These are phyloP conservation scores for Megaceryle maxima DNA, from an alignment of 2,113 vertebrate species.

Conservation along the genomic window DNA sequence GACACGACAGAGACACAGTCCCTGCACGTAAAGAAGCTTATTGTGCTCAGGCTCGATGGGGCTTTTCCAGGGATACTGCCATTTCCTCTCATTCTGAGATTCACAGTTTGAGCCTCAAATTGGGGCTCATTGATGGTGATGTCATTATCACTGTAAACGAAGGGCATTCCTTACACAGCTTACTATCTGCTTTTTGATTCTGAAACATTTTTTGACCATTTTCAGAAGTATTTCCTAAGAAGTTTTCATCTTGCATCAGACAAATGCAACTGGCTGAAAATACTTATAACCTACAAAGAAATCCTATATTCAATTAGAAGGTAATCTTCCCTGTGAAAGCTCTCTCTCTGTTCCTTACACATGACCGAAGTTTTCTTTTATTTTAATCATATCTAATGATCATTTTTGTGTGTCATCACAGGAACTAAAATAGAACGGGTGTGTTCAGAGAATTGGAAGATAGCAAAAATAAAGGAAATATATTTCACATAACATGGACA, in stretches of 20 bases:
- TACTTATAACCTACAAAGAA: background rate
- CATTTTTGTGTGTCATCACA: background rate
- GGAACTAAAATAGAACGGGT: background rate
- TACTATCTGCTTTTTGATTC: background rate
- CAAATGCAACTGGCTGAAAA: background rate
- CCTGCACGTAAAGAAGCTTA: background rate
- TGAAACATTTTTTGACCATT: background rate
- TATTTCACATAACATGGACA: background rate
- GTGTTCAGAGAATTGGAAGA: background rate
- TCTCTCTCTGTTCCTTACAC: background rate
- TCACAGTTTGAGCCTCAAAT: background rate
- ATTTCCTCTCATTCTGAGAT: slow-evolving; percentile 29
- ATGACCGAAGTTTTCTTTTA: background rate
- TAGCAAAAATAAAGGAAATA: background rate
- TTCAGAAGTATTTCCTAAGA: background rate
- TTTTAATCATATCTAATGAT: background rate
- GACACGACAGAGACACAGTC: background rate
- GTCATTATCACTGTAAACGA: background rate
- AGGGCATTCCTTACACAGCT: background rate
- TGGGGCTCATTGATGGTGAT: background rate
- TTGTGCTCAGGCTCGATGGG: slow-evolving; percentile 17
- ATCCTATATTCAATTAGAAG: background rate
- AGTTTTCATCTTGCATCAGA: background rate
- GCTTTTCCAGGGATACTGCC: slow-evolving; percentile 22
- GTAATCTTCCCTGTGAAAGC: background rate